Conservation (phyloP, 1,140 invertebrate species). For the Colletes latitarsis region DNA sequence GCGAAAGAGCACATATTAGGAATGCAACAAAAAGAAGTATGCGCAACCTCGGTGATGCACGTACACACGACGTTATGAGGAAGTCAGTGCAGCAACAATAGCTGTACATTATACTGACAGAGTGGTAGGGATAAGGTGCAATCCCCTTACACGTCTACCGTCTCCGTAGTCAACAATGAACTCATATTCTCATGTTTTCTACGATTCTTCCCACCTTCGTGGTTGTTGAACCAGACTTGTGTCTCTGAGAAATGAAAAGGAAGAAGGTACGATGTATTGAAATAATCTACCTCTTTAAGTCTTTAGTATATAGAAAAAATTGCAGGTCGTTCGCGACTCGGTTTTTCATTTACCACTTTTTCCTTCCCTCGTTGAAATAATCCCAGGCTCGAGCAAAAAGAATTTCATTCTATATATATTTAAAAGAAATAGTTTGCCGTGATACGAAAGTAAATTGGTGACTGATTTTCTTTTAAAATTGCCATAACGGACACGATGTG, state of each 20-base stretch:
- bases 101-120: slow-evolving; percentile 53
- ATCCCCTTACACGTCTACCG: slow-evolving; percentile 48
- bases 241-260: no score
- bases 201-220: slow-evolving; percentile 51
- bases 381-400: no score
- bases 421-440: no score
- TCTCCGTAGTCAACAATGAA: slow-evolving; percentile 59
- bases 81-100: slow-evolving; percentile 60
- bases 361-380: no score
- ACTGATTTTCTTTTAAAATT: no score
- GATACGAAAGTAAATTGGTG: no score
- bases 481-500: no score
- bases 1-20: neutral
- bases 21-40: slow-evolving; percentile 57
- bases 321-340: no score
- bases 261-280: no score
- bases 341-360: neutral
- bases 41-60: slow-evolving; percentile 51
- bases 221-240: slow-evolving; percentile 59
- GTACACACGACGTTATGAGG: slow-evolving; percentile 54
- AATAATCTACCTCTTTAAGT: no score
- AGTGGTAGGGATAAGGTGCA: slow-evolving; percentile 54
- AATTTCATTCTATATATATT: no score
- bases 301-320: no score
- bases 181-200: slow-evolving; percentile 65